These are phyloP conservation scores for Spizaetus ornatus DNA, from an alignment of 2,113 vertebrate genomes.

Conservation along the genomic window DNA sequence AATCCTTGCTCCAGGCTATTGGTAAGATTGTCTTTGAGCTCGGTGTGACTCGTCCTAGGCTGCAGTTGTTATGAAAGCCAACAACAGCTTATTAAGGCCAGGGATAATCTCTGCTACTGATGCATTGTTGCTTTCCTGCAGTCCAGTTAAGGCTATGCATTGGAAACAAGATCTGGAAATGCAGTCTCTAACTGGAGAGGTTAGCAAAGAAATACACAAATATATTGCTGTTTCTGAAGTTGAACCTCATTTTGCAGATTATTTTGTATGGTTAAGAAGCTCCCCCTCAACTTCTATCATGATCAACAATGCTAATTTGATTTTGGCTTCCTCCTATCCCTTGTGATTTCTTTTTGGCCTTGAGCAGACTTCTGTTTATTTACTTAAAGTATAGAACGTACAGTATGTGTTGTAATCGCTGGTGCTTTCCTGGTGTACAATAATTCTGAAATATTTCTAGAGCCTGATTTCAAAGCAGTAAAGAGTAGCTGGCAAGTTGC, in stretches of 20 bases:
- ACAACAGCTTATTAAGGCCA: constrained; percentile 75
- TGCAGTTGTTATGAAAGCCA: constrained; percentile 75
- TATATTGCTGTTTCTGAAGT: not conserved
- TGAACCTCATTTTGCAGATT: not conserved
- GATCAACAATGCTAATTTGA: not conserved
- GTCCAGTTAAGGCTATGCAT: constrained; percentile 44
- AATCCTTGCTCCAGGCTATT: constrained; percentile 95
- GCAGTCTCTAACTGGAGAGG: not conserved
- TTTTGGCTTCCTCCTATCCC: not conserved
- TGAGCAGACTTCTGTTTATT: not conserved
- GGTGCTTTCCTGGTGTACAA: not conserved
- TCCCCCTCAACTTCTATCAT: not conserved
- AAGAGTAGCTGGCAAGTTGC: not conserved
- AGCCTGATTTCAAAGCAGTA: not conserved
- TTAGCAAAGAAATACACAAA: constrained; percentile 7
- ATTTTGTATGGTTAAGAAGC: not conserved
- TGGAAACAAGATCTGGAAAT: constrained; percentile 46
- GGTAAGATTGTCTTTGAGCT: constrained; percentile 72
- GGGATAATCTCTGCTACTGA: constrained; percentile 75
- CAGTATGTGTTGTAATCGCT: not conserved
- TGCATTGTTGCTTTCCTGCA: constrained; percentile 70
- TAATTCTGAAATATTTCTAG: not conserved
- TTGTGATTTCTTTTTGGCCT: not conserved
- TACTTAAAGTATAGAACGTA: not conserved
- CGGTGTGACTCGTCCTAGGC: constrained; percentile 67